Conservation (phyloP, 2,888 invertebrate genomes). For the Patella pellucida region DNA sequence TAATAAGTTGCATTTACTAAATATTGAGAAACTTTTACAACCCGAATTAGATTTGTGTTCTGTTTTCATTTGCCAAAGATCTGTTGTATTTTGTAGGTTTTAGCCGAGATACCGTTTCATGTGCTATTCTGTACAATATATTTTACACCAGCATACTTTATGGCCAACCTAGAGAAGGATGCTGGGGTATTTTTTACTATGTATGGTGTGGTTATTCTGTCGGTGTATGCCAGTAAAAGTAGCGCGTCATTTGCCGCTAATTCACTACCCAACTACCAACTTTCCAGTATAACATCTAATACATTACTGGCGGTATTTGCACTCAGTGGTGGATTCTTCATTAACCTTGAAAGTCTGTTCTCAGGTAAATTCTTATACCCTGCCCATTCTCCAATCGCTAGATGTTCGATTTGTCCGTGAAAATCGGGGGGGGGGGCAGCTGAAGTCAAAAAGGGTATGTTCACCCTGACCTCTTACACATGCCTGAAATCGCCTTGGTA, state of each 20-base stretch:
- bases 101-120: slow-evolving; percentile 62
- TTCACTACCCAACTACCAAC: slow-evolving; percentile 56
- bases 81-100: slow-evolving; percentile 43
- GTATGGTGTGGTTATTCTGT: slow-evolving; percentile 51
- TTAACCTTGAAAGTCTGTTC: not conserved
- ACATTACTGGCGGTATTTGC: not conserved
- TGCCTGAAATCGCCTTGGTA: too few species aligned
- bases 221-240: slow-evolving; percentile 55
- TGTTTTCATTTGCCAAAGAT: too few species aligned
- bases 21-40: too few species aligned
- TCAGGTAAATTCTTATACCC: not conserved
- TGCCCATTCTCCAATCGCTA: too few species aligned
- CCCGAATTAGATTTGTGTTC: too few species aligned
- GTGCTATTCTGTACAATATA: slow-evolving; percentile 54
- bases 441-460: too few species aligned
- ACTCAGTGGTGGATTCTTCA: not conserved
- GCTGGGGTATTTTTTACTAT: slow-evolving; percentile 49
- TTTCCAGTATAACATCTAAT: slow-evolving; percentile 46
- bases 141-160: slow-evolving; percentile 57
- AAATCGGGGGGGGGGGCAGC: too few species aligned
- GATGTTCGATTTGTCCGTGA: too few species aligned
- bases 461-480: too few species aligned
- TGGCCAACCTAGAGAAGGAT: slow-evolving; percentile 55
- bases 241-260: slow-evolving; percentile 56
- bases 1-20: too few species aligned